Base-by-base conservation (phyloP, 1,140 invertebrate species). In the Eupristina koningsbergeri region DNA sequence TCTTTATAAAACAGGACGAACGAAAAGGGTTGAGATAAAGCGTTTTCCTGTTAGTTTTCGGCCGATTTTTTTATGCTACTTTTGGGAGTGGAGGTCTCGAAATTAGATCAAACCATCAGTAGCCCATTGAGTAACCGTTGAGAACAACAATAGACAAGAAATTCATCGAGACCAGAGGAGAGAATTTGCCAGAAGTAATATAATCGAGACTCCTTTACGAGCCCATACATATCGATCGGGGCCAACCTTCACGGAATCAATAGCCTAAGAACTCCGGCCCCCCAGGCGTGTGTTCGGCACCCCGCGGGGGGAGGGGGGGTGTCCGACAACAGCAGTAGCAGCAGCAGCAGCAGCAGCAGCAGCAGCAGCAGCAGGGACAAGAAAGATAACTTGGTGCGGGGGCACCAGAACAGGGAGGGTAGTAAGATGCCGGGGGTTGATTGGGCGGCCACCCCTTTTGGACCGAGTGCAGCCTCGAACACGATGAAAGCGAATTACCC, bases 301-400 rank as follows among this genome's bases (percentile, higher is more conserved):
- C 61, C 61, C 29, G 36, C 61, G 58, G 77, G 39, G 76, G n/a
- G n/a, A n/a, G n/a, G n/a, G n/a, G n/a, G n/a, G n/a, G n/a, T n/a
- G n/a, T n/a, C n/a, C n/a, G n/a, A n/a, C n/a, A n/a, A n/a, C n/a
- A n/a, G n/a, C n/a, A n/a, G n/a, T n/a, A 41, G n/a, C 31, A 34
- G 26, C 15, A 41, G 13, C 61, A 71, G 39, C 47, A 39, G 74
- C 61, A 36, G 45, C n/a, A n/a, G n/a, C n/a, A 41, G n/a, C 31
- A 34, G 26, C 15, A 41, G 13, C 61, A 71, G 39, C 47, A 39
- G 74, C 61, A 36, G 45, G 87, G 88, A 90, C 90, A 93, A 93
- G 92, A 92, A 92, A 93, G 91, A 93, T 92, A 92, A 93, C 90
- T 93, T 93, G 87, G 88, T 89, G 76, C 29, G 26, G 31, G 39